Evolutionary conservation across 1,140 invertebrate species (phyloP).

Genomic region (Carposina sasakii): DNA sequence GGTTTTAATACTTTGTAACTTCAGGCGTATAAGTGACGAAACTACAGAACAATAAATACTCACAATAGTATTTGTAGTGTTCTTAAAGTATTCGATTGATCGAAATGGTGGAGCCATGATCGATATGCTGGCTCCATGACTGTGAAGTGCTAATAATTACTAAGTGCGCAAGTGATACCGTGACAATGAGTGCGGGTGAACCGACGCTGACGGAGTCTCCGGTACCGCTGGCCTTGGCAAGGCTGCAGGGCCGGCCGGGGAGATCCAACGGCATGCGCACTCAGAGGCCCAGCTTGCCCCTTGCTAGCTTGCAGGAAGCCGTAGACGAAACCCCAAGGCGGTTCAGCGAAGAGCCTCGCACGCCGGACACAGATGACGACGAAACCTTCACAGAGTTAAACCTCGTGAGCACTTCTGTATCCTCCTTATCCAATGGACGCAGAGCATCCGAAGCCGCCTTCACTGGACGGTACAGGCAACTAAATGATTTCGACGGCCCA

Average conservation of each 20-base stretch:
- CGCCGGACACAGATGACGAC: constrained; percentile 62
- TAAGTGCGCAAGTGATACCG: constrained; percentile 32
- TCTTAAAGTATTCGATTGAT: constrained; percentile 20
- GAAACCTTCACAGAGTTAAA: constrained; percentile 59
- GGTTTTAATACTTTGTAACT: neutral
- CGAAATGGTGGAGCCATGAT: constrained; percentile 17
- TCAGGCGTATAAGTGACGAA: constrained; percentile 9
- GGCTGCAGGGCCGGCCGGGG: constrained; percentile 45
- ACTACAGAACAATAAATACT: constrained; percentile 21
- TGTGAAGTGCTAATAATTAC: constrained; percentile 19
- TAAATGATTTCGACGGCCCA: constrained; percentile 71
- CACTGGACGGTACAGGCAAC: constrained; percentile 56
- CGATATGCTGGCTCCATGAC: constrained; percentile 16
- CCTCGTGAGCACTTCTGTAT: constrained; percentile 37
- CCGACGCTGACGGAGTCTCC: constrained; percentile 61
- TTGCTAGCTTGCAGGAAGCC: constrained; percentile 58
- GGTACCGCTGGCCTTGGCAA: constrained; percentile 58
- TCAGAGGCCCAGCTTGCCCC: constrained; percentile 53
- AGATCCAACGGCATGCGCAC: constrained; percentile 42
- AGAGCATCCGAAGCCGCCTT: constrained; percentile 60
- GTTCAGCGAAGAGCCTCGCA: constrained; percentile 52
- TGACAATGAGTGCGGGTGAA: constrained; percentile 57
- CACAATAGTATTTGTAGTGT: constrained; percentile 19
- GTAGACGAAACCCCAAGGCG: constrained; percentile 59
- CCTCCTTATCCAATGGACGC: constrained; percentile 44